These are phyloP conservation scores for Sebastes melanostomus DNA, from an alignment of 2,797 vertebrate genomes.

Conservation along the genomic window DNA sequence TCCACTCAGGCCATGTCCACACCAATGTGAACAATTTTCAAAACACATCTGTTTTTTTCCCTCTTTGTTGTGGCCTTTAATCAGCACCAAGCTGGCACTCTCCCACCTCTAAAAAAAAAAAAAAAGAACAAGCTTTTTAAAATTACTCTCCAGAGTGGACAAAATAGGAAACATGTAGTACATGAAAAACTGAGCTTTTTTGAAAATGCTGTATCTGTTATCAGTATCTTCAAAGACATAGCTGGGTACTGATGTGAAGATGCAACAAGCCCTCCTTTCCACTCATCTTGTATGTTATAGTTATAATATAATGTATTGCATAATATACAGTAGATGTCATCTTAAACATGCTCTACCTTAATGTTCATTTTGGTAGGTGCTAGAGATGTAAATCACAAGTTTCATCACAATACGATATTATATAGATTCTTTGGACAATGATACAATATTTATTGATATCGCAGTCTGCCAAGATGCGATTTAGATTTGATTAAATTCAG, in stretches of 20 bases:
- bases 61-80: constrained; percentile 36
- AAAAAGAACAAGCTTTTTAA: constrained; percentile 1
- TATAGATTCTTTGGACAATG: too few relatives aligned
- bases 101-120: not conserved
- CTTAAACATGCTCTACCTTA: not conserved
- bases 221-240: constrained; percentile 1
- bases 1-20: not conserved
- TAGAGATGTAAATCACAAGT: too few relatives aligned
- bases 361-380: not conserved
- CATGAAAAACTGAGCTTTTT: not conserved
- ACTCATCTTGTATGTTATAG: not conserved
- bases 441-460: too few relatives aligned
- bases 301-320: not conserved
- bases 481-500: too few relatives aligned
- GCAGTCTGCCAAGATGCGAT: too few relatives aligned
- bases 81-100: not conserved
- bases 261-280: not conserved
- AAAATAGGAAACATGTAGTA: not conserved
- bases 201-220: not conserved
- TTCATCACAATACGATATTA: too few relatives aligned
- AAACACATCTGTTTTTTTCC: not conserved
- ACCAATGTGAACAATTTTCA: constrained; percentile 24
- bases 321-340: not conserved
- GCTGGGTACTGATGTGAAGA: not conserved
- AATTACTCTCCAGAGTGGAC: constrained; percentile 19